Conservation (phyloP, 1,140 invertebrate genomes). For the Apis florea region DNA sequence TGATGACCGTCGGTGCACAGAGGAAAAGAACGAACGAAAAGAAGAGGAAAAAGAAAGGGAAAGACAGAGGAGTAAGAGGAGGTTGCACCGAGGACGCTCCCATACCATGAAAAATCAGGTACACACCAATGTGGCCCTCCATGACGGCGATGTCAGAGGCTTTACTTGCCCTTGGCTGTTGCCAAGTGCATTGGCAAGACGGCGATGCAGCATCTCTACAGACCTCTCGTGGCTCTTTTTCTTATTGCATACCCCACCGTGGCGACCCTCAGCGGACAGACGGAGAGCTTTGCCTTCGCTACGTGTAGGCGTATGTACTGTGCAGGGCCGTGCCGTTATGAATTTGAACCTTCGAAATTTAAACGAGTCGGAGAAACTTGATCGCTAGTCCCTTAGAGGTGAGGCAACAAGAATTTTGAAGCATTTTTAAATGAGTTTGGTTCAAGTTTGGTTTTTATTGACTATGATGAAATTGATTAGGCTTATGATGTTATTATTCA, state of each 20-base stretch:
- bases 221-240: slow-evolving; percentile 41
- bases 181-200: slow-evolving; percentile 71
- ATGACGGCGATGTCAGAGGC: slow-evolving; percentile 33
- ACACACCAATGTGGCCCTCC: slow-evolving; percentile 22
- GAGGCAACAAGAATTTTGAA: background rate
- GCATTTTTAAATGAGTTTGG: background rate
- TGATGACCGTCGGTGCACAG: slow-evolving; percentile 14
- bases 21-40: background rate
- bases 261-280: slow-evolving; percentile 24
- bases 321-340: slow-evolving; percentile 32
- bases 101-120: slow-evolving; percentile 32
- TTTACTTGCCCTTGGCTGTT: slow-evolving; percentile 71
- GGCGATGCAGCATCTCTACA: slow-evolving; percentile 57
- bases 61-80: background rate
- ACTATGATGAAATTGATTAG: background rate
- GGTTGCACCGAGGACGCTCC: slow-evolving; percentile 26
- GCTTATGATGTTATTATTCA: background rate
- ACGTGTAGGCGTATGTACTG: slow-evolving; percentile 42
- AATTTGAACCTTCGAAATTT: background rate
- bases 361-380: background rate
- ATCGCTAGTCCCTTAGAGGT: background rate
- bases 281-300: slow-evolving; percentile 12
- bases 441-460: background rate
- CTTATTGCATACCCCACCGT: slow-evolving; percentile 65
- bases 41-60: background rate